A percentile compares a stretch with the other conserved stretches of the same genome.
phyloP scores from a whole-genome alignment of 2,888 invertebrate species.

The Lypha dubia region DNA sequence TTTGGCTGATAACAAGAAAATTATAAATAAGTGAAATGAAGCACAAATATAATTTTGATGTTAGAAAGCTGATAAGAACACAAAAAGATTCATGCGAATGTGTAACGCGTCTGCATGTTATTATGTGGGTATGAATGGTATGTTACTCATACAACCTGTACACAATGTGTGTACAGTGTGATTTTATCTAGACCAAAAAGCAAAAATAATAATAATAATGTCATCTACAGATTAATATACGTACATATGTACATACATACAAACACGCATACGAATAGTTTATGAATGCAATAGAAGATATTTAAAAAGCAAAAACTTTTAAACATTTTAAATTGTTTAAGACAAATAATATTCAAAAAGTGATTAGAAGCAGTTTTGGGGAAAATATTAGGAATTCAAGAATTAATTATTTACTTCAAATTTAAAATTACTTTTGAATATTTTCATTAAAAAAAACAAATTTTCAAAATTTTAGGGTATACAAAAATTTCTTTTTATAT shows the following conservation, averaged over 20 bases:
- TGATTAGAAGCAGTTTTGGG: no score
- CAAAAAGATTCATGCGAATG: background rate
- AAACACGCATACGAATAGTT: background rate
- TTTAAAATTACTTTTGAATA: no score
- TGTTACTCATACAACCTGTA: conserved; percentile 8
- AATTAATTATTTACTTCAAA: no score
- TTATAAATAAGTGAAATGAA: conserved; percentile 6
- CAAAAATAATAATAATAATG: conserved; percentile 44
- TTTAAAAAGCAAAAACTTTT: background rate
- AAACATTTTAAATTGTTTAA: no score
- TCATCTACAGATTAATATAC: conserved; percentile 55
- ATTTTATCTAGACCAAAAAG: conserved; percentile 25
- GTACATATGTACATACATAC: no score
- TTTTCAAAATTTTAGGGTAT: no score
- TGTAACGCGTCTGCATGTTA: background rate
- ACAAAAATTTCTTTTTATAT: no score
- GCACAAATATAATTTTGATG: conserved; percentile 19
- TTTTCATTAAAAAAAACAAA: no score
- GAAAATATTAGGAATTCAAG: no score
- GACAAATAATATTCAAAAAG: no score
- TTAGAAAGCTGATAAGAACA: conserved; percentile 31
- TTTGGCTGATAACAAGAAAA: conserved; percentile 25
- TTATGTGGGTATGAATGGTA: background rate
- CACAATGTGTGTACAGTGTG: conserved; percentile 4
- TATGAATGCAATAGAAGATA: background rate